Percentiles rank a stretch among this genome's conserved stretches.
These are phyloP conservation scores for Hemichromis elongatus DNA, from an alignment of 2,113 vertebrate genomes.

Conservation along the genomic window DNA sequence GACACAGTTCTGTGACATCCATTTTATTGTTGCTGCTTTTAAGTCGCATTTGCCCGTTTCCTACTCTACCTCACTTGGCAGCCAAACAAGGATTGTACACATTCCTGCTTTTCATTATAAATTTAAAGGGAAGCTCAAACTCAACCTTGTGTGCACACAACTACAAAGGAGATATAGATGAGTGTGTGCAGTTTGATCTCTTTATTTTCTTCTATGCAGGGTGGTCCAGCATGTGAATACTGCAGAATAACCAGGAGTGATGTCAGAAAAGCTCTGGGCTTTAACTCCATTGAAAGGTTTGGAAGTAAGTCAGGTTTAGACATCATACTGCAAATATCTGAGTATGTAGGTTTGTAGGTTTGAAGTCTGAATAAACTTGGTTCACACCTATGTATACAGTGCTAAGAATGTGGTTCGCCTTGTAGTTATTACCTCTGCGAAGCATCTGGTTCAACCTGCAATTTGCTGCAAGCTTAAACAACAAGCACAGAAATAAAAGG, in stretches of 20 bases:
- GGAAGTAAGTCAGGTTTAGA: conserved; percentile 61
- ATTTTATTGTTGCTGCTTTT: neutral
- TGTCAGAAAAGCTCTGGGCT: conserved; percentile 40
- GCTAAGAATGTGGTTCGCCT: neutral
- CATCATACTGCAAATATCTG: neutral
- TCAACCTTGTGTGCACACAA: neutral
- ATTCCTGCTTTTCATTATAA: neutral
- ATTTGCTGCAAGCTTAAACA: neutral
- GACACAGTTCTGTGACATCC: neutral
- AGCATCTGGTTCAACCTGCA: neutral
- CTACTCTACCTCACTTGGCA: neutral
- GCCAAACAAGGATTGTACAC: neutral
- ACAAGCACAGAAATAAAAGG: neutral
- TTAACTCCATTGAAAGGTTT: conserved; percentile 23
- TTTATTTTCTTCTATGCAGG: conserved; percentile 32
- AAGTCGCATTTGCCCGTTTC: neutral
- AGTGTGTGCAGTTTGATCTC: neutral
- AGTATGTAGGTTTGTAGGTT: too few relatives aligned
- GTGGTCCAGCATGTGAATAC: conserved; percentile 63
- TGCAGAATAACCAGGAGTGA: conserved; percentile 68
- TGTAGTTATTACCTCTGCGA: neutral
- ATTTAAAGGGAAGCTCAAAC: neutral
- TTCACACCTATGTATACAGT: neutral
- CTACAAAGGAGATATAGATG: neutral
- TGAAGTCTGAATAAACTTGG: neutral